These are phyloP conservation scores for Mactra quadrangularis DNA, from an alignment of 1,140 invertebrate species.

Conservation along the genomic window DNA sequence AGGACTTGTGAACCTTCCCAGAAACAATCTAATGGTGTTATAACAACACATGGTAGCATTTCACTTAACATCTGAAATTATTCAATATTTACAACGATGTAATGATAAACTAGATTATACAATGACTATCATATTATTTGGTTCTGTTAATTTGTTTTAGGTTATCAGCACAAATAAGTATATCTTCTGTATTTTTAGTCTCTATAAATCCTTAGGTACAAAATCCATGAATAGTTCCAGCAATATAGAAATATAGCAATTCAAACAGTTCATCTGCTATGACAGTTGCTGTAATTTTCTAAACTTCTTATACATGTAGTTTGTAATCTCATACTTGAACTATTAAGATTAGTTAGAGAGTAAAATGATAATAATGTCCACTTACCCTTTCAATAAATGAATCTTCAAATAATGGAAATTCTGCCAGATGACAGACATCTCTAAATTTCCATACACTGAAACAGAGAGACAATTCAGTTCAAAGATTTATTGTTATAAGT, in stretches of 20 bases:
- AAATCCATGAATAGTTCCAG: too few species aligned
- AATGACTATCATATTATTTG: too few species aligned
- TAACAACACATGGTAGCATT: slow-evolving; percentile 97
- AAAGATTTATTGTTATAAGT: too few species aligned
- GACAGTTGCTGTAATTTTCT: too few species aligned
- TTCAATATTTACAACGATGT: too few species aligned
- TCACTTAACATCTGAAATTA: slow-evolving; percentile 88
- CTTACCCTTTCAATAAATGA: slow-evolving; percentile 90
- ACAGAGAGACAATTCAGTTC: slow-evolving; percentile 72
- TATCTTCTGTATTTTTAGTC: too few species aligned
- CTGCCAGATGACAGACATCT: slow-evolving; percentile 92
- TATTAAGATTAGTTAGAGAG: background rate
- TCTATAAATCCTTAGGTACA: too few species aligned
- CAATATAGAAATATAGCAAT: too few species aligned
- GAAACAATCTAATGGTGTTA: slow-evolving; percentile 99
- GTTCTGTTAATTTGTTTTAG: too few species aligned
- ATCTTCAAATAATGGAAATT: slow-evolving; percentile 94
- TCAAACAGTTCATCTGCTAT: too few species aligned
- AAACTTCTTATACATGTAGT: background rate
- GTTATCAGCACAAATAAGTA: too few species aligned
- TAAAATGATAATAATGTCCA: slow-evolving; percentile 51
- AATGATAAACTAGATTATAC: too few species aligned
- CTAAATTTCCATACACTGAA: slow-evolving; percentile 91
- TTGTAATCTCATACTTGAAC: background rate
- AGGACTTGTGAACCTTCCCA: slow-evolving; percentile 99